Evolutionary conservation across 2,113 vertebrate species (phyloP).

Genomic region (Ceyx cyanopectus): DNA sequence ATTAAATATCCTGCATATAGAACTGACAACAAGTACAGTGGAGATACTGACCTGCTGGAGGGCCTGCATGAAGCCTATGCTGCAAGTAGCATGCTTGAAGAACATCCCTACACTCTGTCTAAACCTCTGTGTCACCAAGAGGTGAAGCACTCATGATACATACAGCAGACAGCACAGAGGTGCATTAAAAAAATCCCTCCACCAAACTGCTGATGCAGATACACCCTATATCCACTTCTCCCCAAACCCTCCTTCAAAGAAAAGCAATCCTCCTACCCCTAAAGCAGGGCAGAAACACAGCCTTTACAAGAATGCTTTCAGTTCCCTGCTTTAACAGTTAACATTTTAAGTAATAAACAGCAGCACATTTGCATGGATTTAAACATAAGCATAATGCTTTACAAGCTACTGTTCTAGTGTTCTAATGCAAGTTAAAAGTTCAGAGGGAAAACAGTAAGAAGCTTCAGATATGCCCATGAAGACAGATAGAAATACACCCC

Average conservation of each 20-base stretch:
- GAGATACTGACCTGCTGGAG: neutral
- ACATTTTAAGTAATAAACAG: neutral
- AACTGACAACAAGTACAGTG: neutral
- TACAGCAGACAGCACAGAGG: neutral
- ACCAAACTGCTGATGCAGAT: neutral
- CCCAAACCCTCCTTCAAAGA: neutral
- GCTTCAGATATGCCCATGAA: neutral
- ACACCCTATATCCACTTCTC: neutral
- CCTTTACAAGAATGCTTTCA: neutral
- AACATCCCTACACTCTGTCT: neutral
- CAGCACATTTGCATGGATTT: neutral
- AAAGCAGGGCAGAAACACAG: neutral
- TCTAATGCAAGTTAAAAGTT: neutral
- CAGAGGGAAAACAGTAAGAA: neutral
- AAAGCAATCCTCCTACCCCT: neutral
- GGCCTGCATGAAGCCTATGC: neutral
- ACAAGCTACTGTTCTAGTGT: neutral
- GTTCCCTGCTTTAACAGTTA: neutral
- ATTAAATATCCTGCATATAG: neutral
- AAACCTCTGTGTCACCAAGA: neutral
- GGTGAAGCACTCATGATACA: neutral
- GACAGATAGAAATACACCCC: neutral
- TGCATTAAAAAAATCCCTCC: neutral
- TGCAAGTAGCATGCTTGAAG: accelerated
- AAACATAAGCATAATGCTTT: neutral